Percentiles rank a stretch among this genome's conserved stretches.
Conservation (phyloP, 1,140 invertebrate species). For the Meloidogyne chitwoodi region DNA sequence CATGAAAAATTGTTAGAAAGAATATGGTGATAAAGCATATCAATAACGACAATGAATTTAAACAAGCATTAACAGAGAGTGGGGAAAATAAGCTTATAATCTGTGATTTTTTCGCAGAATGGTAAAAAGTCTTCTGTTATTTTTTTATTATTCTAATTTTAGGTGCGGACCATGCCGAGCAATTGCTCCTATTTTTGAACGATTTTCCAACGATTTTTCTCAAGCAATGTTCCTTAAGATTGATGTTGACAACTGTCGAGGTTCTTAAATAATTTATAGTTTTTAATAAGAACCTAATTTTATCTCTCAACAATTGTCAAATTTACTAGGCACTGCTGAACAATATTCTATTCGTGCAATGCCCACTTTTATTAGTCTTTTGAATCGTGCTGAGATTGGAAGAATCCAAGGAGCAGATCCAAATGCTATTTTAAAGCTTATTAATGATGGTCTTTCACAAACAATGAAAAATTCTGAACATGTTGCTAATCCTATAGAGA, state of each 20-base stretch:
- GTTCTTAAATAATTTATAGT: constrained; percentile 3
- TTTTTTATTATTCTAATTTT: background rate
- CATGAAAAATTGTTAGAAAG: background rate
- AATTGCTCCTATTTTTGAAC: constrained; percentile 47
- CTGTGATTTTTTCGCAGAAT: constrained; percentile 46
- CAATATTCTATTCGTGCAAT: constrained; percentile 42
- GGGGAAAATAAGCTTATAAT: constrained; percentile 27
- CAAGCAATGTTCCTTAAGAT: constrained; percentile 46
- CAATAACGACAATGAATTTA: constrained; percentile 10
- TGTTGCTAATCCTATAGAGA: constrained; percentile 33
- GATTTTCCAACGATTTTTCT: constrained; percentile 34
- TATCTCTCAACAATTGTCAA: background rate
- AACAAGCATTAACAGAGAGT: background rate
- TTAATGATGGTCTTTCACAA: constrained; percentile 3
- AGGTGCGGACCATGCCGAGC: constrained; percentile 43
- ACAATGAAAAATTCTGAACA: constrained; percentile 20
- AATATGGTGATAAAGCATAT: constrained; percentile 23
- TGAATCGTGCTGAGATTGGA: constrained; percentile 37
- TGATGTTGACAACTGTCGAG: constrained; percentile 43
- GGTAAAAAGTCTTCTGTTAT: constrained; percentile 7
- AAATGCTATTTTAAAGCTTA: constrained; percentile 16
- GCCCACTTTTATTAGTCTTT: constrained; percentile 46
- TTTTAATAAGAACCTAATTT: no score
- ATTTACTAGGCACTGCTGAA: constrained; percentile 28
- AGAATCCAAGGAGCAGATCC: constrained; percentile 39